phyloP scores from a whole-genome alignment of 1,140 invertebrate genomes.

The Cepaea nemoralis region DNA sequence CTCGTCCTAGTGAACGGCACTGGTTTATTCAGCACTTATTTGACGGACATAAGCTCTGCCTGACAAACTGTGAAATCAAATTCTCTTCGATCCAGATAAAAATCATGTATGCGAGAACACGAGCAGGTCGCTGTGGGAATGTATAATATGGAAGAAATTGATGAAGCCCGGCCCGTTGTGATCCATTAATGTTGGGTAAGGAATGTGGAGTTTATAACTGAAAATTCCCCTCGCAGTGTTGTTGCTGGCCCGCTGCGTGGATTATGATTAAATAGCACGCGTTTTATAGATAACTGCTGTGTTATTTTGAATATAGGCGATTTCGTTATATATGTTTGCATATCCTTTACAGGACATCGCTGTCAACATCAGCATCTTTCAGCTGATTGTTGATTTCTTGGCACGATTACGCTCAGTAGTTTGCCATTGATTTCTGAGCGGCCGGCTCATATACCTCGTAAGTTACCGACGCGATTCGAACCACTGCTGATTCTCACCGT shows the following conservation, averaged over 20 bases:
- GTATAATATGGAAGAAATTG: not conserved
- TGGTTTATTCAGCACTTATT: slow-evolving; percentile 1
- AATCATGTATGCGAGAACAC: not conserved
- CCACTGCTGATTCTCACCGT: too few species aligned
- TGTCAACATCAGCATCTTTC: too few species aligned
- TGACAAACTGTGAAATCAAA: slow-evolving; percentile 5
- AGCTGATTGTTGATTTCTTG: too few species aligned
- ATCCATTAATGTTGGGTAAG: not conserved
- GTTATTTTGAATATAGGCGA: not conserved
- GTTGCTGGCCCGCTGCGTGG: not conserved
- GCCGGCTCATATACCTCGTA: too few species aligned
- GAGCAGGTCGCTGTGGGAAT: slow-evolving; percentile 1
- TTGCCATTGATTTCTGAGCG: too few species aligned
- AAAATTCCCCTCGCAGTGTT: not conserved
- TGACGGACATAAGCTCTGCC: not conserved
- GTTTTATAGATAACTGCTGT: not conserved
- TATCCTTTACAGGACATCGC: too few species aligned
- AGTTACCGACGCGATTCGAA: too few species aligned
- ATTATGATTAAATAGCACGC: not conserved
- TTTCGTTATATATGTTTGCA: too few species aligned
- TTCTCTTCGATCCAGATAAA: not conserved
- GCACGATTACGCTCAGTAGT: too few species aligned
- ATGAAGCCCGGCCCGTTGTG: not conserved
- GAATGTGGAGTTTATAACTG: not conserved
- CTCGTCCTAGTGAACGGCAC: not conserved